These are phyloP conservation scores for Nephrotoma appendiculata DNA, from an alignment of 2,888 invertebrate genomes.

Conservation along the genomic window DNA sequence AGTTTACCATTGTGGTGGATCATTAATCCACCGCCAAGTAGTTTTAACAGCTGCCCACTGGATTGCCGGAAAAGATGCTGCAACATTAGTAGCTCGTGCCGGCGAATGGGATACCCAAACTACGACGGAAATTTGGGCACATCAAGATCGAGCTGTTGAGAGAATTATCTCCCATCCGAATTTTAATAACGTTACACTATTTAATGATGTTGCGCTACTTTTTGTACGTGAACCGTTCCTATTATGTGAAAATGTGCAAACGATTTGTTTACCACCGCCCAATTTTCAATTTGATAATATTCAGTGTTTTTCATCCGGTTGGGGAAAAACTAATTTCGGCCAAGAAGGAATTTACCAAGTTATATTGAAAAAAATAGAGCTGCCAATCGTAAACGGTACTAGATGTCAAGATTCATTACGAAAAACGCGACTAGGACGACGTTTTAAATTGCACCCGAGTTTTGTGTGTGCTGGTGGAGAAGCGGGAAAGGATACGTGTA, in stretches of 20 bases:
- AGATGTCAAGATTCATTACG: constrained; percentile 37
- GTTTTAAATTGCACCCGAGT: constrained; percentile 48
- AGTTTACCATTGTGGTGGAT: constrained; percentile 36
- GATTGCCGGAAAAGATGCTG: constrained; percentile 28
- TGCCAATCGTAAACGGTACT: constrained; percentile 46
- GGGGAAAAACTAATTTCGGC: constrained; percentile 28
- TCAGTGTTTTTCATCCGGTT: constrained; percentile 26
- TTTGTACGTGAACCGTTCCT: constrained; percentile 45
- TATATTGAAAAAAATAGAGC: constrained; percentile 52
- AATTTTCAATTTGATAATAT: constrained; percentile 24
- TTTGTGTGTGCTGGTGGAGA: constrained; percentile 73
- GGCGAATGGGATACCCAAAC: constrained; percentile 78
- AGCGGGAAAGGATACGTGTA: constrained; percentile 55
- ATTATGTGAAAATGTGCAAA: constrained; percentile 51
- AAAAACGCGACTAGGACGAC: constrained; percentile 48
- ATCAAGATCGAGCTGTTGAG: constrained; percentile 52
- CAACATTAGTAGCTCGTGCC: constrained; percentile 39
- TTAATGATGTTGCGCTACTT: constrained; percentile 60
- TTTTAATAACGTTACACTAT: constrained; percentile 46
- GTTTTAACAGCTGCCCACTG: constrained; percentile 75
- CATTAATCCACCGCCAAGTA: constrained; percentile 32
- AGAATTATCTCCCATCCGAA: constrained; percentile 42
- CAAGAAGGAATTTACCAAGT: constrained; percentile 41
- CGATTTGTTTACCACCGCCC: constrained; percentile 47
- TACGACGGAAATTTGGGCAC: constrained; percentile 48